Evolutionary conservation across 64 coral and sea anemone genomes (phyloP).

Genomic region (Trachythela sp.): DNA sequence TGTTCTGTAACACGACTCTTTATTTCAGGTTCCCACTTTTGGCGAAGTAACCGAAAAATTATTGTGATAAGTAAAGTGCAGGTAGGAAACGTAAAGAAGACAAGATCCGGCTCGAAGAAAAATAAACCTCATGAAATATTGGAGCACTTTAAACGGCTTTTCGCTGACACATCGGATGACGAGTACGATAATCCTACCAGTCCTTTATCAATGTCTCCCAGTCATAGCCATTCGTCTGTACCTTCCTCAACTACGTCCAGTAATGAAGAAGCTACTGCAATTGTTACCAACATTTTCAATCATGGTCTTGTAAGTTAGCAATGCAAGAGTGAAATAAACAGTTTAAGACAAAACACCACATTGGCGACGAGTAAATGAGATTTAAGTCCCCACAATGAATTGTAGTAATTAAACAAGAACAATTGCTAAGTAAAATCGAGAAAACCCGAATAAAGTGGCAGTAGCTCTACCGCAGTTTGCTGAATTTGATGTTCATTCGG

Average conservation of each 20-base stretch:
- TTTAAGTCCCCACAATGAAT: no score
- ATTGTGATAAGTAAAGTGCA: not conserved
- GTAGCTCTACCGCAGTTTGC: no score
- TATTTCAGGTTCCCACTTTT: not conserved
- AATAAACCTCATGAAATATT: not conserved
- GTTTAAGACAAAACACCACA: no score
- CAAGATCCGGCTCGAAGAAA: not conserved
- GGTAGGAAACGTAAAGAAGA: not conserved
- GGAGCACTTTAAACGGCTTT: not conserved
- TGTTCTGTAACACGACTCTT: not conserved
- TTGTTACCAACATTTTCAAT: not conserved
- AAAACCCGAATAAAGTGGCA: no score
- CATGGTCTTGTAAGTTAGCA: no score
- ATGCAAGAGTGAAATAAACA: no score
- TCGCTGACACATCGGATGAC: not conserved
- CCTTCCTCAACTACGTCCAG: not conserved
- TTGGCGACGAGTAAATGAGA: no score
- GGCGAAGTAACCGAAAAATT: not conserved
- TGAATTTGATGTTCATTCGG: no score
- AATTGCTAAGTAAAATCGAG: no score
- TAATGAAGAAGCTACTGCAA: not conserved
- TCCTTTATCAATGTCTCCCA: not conserved
- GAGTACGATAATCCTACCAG: not conserved
- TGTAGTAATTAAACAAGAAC: no score
- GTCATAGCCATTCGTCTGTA: not conserved